Evolutionary conservation across 2,888 invertebrate genomes (phyloP).

Genomic region (Rambutsinella grinnellia): DNA sequence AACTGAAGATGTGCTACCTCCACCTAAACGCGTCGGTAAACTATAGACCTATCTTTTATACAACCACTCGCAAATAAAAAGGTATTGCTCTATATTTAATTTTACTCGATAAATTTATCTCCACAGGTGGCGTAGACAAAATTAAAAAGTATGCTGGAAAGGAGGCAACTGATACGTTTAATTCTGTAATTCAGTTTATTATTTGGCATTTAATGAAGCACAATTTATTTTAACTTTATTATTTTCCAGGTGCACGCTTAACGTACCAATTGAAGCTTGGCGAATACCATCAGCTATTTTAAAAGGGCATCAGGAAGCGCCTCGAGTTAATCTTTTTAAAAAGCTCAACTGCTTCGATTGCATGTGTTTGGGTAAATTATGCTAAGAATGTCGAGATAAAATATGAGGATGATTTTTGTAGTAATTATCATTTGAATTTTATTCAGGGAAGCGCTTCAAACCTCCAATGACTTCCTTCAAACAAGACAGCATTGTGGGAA

Average conservation of each 20-base stretch:
- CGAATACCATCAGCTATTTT: conserved; percentile 30
- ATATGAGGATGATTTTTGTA: too few relatives aligned
- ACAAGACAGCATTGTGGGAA: conserved; percentile 44
- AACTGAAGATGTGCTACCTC: too few relatives aligned
- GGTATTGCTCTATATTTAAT: too few relatives aligned
- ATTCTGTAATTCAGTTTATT: too few relatives aligned
- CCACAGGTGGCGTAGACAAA: conserved; percentile 15
- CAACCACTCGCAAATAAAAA: too few relatives aligned
- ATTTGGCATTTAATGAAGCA: too few relatives aligned
- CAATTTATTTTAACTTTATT: background rate
- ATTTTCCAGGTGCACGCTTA: conserved; percentile 21
- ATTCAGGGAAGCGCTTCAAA: background rate
- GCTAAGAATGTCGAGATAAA: too few relatives aligned
- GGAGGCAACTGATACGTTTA: conserved; percentile 33
- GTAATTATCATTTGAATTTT: background rate
- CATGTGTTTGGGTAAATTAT: background rate
- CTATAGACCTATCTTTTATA: too few relatives aligned
- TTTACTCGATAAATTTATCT: too few relatives aligned
- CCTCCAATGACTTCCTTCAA: conserved; percentile 25
- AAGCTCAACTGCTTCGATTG: background rate
- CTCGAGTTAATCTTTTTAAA: background rate
- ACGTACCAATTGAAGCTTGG: background rate
- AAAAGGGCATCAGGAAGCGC: conserved; percentile 22
- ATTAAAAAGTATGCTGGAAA: conserved; percentile 28
- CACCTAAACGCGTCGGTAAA: too few relatives aligned